Base-by-base conservation (phyloP, 2,797 vertebrate genomes). In the Acestrorhynchus altus region DNA sequence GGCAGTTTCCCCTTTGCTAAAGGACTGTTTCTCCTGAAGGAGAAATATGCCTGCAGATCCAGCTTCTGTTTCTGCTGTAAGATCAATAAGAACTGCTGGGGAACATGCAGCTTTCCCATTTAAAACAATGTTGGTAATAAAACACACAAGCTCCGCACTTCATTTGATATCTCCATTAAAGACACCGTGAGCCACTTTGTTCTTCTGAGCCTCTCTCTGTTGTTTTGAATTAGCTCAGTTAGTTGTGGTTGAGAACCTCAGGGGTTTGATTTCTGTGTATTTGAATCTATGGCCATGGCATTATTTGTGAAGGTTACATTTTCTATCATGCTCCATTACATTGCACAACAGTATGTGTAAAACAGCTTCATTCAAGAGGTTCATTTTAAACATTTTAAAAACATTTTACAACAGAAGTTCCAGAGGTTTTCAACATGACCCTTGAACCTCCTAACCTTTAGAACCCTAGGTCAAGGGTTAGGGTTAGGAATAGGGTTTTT, bases 1-100 rank as follows among this genome's bases (percentile, higher is more conserved):
- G 57, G 44, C 52, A 0, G 18, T 64, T 76, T 81, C 70, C 49
- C 69, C 61, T 76, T 81, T 39, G 82, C 51, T 16, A 76, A 72
- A 83, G 57, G 68, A 81, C 46, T 73, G 46, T 42, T 15, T 76
- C 72, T 70, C 67, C 57, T 76, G 35, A 61, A 70, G 72, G 68
- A 63, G 60, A 75, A 78, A 70, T 60, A 69, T 65, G 57, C 15
- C 65, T 76, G 7, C 42, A 70, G 39, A 54, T 56, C 35, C 28
- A 47, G 35, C 28, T 26, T 40, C 56, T 73, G 35, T 56, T 60
- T 49, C 39, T 39, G 20, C 51, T 63, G 49, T 20, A 46, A 46
- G 63, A 76, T 68, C 56, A 71, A 81, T 68, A 63, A 54, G 35
- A 7, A 64, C 18, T 4, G 20, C 24, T 40, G 44, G 66, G 59